Base-by-base conservation (phyloP, 2,888 invertebrate genomes). In the Azorinus chamasolen region DNA sequence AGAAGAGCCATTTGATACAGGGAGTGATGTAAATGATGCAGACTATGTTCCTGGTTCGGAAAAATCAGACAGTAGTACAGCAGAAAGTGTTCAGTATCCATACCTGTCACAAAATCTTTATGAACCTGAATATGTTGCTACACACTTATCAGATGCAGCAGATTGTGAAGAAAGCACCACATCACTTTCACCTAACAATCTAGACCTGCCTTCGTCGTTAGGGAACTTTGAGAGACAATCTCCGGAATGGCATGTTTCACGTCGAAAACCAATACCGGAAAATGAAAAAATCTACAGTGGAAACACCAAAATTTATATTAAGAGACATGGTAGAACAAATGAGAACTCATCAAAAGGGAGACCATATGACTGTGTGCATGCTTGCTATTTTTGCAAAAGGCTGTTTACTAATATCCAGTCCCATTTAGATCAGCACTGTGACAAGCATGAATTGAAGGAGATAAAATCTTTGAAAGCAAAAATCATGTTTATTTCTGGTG, bases 331-430 rank as follows among this genome's bases (percentile, higher is more conserved):
- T 57, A 58, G 51, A 46, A 43, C 32, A 8, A 73, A 73, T 51
- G 25, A 50, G 10, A 74, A 66, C 10, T 79, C 74, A 24, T 75
- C 75, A 45, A 39, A 32, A 24, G 64, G 69, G n/a, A n/a, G n/a
- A n/a, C n/a, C n/a, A n/a, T n/a, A 51, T 63, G 79, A 79, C 37
- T 50, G 51, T 66, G 74, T 74, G 1, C 71, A 74, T 63, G 69
- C 74, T 12, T 79, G 74, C 61, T 70, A 46, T 14, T 70, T 32
- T 32, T 79, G 73, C 32, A 20, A 37, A 14, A 18, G 37, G 32
- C 24, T 79, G n/a, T 50, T 69, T 20, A 66, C 79, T n/a, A 74
- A 74, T 43, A 64, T 79, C n/a, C 79, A 79, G 41, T 43, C 25
- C 37, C 66, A 74, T 25, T 24, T 66, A 2, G 69, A 71, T 53